phyloP scores from a whole-genome alignment of 2,797 vertebrate genomes.

The Todus mexicanus region DNA sequence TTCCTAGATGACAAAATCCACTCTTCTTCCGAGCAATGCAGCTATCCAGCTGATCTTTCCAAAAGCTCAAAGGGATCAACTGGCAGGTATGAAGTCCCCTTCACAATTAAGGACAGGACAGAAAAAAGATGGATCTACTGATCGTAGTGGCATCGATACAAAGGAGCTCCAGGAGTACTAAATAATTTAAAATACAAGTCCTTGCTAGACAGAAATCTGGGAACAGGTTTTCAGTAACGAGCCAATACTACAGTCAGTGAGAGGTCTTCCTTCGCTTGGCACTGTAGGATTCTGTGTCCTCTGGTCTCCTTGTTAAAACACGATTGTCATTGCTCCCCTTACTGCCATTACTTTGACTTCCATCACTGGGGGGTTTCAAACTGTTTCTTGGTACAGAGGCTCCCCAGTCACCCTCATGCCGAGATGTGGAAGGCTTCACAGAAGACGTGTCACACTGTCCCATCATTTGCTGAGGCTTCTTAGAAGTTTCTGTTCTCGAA shows the following conservation, averaged over 20 bases:
- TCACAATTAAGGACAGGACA: background rate
- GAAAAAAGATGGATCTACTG: background rate
- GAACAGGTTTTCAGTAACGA: background rate
- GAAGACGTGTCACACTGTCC: background rate
- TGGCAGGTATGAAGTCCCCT: background rate
- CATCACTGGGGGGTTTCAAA: background rate
- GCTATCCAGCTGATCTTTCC: background rate
- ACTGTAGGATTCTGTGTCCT: background rate
- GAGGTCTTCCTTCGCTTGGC: slow-evolving; percentile 63
- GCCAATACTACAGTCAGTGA: background rate
- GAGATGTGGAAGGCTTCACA: accelerated
- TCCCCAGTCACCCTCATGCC: background rate
- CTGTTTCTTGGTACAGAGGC: background rate
- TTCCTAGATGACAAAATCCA: background rate
- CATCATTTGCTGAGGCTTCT: background rate
- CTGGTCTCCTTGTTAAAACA: background rate
- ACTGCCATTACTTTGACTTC: background rate
- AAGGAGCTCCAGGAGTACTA: background rate
- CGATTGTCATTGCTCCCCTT: background rate
- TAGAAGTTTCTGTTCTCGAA: background rate
- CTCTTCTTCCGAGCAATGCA: background rate
- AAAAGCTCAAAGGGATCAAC: background rate
- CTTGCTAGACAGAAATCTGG: background rate
- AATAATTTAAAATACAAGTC: slow-evolving; percentile 35
- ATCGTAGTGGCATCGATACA: background rate